These are phyloP conservation scores for Ischnura elegans DNA, from an alignment of 2,888 invertebrate genomes.

Conservation along the genomic window DNA sequence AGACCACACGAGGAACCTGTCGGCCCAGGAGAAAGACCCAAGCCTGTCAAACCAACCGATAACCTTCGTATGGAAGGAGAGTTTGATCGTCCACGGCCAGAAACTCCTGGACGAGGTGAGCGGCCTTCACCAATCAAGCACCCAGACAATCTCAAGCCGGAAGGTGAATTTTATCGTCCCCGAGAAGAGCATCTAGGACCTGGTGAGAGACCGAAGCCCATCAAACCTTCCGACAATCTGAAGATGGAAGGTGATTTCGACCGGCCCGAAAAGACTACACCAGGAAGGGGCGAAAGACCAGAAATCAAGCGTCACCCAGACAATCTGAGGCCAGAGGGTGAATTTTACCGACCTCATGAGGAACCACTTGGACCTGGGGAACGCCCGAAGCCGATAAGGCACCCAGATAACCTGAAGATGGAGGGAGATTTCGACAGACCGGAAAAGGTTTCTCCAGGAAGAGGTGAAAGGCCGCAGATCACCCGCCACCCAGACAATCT, in stretches of 20 bases:
- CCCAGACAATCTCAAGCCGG: slow-evolving; percentile 73
- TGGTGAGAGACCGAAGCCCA: slow-evolving; percentile 82
- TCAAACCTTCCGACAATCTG: slow-evolving; percentile 83
- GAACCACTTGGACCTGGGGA: slow-evolving; percentile 70
- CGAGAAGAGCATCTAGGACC: slow-evolving; percentile 76
- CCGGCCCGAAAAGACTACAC: slow-evolving; percentile 78
- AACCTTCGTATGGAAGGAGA: slow-evolving; percentile 78
- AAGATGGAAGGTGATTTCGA: slow-evolving; percentile 78
- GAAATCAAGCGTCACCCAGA: slow-evolving; percentile 80
- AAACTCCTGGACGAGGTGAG: slow-evolving; percentile 70
- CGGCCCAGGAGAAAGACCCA: slow-evolving; percentile 78
- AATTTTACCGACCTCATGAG: slow-evolving; percentile 77
- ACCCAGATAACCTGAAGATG: slow-evolving; percentile 71
- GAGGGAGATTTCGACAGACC: slow-evolving; percentile 72
- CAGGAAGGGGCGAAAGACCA: slow-evolving; percentile 80
- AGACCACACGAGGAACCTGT: slow-evolving; percentile 78
- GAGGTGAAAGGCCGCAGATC: slow-evolving; percentile 82
- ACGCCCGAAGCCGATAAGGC: slow-evolving; percentile 69
- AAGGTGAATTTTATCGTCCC: slow-evolving; percentile 75
- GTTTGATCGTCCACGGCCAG: slow-evolving; percentile 78
- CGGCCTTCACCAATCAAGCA: slow-evolving; percentile 71
- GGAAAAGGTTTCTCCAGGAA: slow-evolving; percentile 78
- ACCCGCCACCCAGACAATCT: slow-evolving; percentile 81
- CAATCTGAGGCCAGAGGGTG: slow-evolving; percentile 78
- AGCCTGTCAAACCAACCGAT: slow-evolving; percentile 76